A percentile compares a stretch with the other conserved stretches of the same genome.
These are phyloP conservation scores for Tyria jacobaeae DNA, from an alignment of 2,888 invertebrate species.

Conservation along the genomic window DNA sequence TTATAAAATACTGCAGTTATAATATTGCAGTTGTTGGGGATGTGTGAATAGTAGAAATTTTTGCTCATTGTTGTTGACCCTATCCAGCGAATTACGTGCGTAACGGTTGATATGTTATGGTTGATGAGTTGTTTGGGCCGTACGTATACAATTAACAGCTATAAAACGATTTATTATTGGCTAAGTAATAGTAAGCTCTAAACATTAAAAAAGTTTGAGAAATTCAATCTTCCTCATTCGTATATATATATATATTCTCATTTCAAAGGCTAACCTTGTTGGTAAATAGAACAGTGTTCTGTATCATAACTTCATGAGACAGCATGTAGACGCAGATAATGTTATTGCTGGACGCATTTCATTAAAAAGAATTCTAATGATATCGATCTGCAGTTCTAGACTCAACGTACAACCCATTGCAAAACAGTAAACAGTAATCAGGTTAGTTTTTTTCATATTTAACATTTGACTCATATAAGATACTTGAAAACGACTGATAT, in stretches of 20 bases:
- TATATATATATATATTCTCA: not conserved
- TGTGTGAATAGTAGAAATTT: slow-evolving; percentile 6
- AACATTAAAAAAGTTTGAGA: not conserved
- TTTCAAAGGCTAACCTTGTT: not conserved
- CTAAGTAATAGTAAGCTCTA: not conserved
- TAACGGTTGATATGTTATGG: slow-evolving; percentile 15
- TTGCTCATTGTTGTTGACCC: slow-evolving; percentile 1
- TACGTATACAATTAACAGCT: not conserved
- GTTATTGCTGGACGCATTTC: slow-evolving; percentile 25
- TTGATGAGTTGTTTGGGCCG: slow-evolving; percentile 7
- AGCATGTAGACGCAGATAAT: slow-evolving; percentile 19
- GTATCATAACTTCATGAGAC: slow-evolving; percentile 9
- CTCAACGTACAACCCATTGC: slow-evolving; percentile 41
- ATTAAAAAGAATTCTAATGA: slow-evolving; percentile 36
- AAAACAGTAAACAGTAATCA: slow-evolving; percentile 23
- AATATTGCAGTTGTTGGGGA: not conserved
- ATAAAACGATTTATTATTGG: not conserved
- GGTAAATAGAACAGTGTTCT: not conserved
- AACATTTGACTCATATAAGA: slow-evolving; percentile 30
- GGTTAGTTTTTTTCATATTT: slow-evolving; percentile 32
- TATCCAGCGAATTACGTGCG: slow-evolving; percentile 3
- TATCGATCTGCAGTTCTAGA: too few species aligned
- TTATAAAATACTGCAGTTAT: too few species aligned
- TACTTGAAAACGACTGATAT: slow-evolving; percentile 16
- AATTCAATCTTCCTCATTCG: not conserved